A percentile compares a stretch with the other conserved stretches of the same genome.
Evolutionary conservation across 2,797 vertebrate genomes (phyloP).

Genomic region (Austrolebias charrua): DNA sequence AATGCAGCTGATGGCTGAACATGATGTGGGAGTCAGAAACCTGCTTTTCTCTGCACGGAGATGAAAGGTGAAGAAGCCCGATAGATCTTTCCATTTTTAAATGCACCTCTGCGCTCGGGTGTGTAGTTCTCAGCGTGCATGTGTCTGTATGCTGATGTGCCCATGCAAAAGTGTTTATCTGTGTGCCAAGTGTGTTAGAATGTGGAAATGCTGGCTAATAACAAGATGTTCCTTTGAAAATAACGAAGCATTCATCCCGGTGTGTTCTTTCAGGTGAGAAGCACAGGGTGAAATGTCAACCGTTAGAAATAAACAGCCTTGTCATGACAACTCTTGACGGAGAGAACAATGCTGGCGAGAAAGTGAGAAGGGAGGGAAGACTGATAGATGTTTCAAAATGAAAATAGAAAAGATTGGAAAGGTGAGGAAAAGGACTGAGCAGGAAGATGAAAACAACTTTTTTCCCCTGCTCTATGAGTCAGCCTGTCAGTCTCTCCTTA

Average conservation of each 20-base stretch:
- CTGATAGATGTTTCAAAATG: slow-evolving; percentile 46
- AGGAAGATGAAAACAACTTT: slow-evolving; percentile 37
- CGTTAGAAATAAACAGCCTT: slow-evolving; percentile 64
- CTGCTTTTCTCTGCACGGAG: slow-evolving; percentile 56
- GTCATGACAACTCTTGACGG: slow-evolving; percentile 60
- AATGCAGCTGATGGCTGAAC: slow-evolving; percentile 46
- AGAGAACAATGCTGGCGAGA: slow-evolving; percentile 57
- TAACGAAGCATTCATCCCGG: slow-evolving; percentile 54
- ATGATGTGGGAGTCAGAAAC: slow-evolving; percentile 67
- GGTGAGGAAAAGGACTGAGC: slow-evolving; percentile 21
- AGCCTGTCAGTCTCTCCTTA: slow-evolving; percentile 34
- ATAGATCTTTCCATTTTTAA: slow-evolving; percentile 72
- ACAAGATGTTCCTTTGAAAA: slow-evolving; percentile 76
- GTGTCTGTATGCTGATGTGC: slow-evolving; percentile 22
- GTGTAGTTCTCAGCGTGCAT: slow-evolving; percentile 2
- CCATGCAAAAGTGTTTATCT: slow-evolving; percentile 39
- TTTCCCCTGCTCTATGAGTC: slow-evolving; percentile 37
- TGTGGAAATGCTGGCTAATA: slow-evolving; percentile 61
- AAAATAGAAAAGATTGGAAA: slow-evolving; percentile 54
- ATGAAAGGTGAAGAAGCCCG: slow-evolving; percentile 75
- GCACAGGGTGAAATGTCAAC: slow-evolving; percentile 65
- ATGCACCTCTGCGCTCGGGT: slow-evolving; percentile 45
- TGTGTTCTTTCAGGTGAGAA: slow-evolving; percentile 61
- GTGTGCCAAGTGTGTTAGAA: slow-evolving; percentile 36
- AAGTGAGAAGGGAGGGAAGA: slow-evolving; percentile 34